Base-by-base conservation (phyloP, 2,888 invertebrate species). In the Drosophila dives region DNA sequence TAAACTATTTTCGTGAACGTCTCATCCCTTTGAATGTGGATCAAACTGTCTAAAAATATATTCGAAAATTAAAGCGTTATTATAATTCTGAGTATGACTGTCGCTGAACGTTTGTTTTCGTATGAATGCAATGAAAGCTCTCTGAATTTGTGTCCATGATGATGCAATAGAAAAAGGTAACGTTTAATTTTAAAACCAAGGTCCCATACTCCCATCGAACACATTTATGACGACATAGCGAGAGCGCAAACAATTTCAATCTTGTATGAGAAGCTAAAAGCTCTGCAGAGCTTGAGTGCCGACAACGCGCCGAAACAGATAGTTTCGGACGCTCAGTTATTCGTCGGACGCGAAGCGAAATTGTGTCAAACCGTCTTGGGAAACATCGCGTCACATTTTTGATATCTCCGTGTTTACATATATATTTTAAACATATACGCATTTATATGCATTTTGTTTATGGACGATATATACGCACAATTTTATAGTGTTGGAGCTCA, bases 401-500 rank as follows among this genome's bases (percentile, higher is more conserved):
- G 20, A 32, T 51, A 54, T 40, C 2, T 60, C 10, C 29, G 11
- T 70, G 42, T 48, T 42, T 45, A 20, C 53, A 54, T 51, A 42
- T 49, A 23, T 58, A 61, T 58, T 58, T 66, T 50, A 34, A 48
- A 54, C 45, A 60, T 63, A 53, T 61, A 76, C 50, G 54, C 50
- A 64, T 51, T 50, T 64, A 48, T 62, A 48, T 62, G 62, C 32
- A 66, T 40, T 48, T 72, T 72, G 66, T 23, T 60, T 56, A 64
- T 69, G n/a, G 15, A 17, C 15, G 26, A 64, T 56, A 45, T 49
- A 34, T 51, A 32, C n/a, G 33, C n/a, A n/a, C n/a, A 38, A 26
- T 11, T 32, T 7, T 26, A 42, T 45, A 20, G 26, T 33, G 23
- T 20, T 60, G 36, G 36, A 20, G 38, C 10, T n/a, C 48, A n/a